Conservation (phyloP, 2,888 invertebrate genomes). For the Cordilura impudica region DNA sequence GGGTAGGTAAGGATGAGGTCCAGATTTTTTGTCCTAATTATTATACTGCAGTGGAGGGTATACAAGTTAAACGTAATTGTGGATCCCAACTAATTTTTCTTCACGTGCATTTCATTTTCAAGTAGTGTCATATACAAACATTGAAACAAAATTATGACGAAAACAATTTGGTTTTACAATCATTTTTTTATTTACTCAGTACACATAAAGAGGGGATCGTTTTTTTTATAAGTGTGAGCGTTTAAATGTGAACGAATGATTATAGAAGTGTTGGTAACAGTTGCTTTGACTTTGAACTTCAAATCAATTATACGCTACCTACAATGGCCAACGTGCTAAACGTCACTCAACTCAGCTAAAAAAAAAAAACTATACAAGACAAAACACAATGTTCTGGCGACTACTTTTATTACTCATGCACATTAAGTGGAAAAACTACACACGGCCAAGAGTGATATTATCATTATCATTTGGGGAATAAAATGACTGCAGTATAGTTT, state of each 20-base stretch:
- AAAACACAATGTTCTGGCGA: background rate
- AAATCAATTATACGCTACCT: slow-evolving; percentile 50
- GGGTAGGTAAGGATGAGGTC: too few species aligned
- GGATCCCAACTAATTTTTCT: too few species aligned
- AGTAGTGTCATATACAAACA: too few species aligned
- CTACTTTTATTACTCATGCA: too few species aligned
- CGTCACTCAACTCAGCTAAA: slow-evolving; percentile 26
- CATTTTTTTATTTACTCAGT: background rate
- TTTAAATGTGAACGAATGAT: background rate
- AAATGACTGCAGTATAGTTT: too few species aligned
- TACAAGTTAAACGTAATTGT: too few species aligned
- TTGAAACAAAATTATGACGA: slow-evolving; percentile 24
- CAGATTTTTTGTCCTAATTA: too few species aligned
- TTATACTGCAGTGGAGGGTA: too few species aligned
- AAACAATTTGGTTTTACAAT: background rate
- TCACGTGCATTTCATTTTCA: too few species aligned
- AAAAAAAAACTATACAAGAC: background rate
- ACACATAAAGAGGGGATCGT: background rate
- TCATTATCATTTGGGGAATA: too few species aligned
- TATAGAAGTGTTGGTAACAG: background rate
- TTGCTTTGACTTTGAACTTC: slow-evolving; percentile 60
- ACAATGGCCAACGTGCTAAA: background rate
- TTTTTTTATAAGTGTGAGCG: background rate
- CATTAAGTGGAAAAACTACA: too few species aligned
- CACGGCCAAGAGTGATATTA: too few species aligned